phyloP scores from a whole-genome alignment of 2,888 invertebrate species.

The Lithophane leautieri region DNA sequence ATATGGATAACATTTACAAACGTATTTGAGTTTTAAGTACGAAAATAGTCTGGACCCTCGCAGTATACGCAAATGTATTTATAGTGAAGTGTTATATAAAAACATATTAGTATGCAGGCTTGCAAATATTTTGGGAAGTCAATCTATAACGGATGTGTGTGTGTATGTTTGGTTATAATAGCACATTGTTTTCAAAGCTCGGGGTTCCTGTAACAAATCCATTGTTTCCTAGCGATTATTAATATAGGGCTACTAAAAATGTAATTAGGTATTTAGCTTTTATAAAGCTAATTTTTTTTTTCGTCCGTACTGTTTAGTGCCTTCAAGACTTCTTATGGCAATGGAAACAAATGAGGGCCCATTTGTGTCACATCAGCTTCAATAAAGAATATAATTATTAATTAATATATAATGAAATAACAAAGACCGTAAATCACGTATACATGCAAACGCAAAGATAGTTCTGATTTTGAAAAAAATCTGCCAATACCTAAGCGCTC shows the following conservation, averaged over 20 bases:
- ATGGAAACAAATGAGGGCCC: not conserved
- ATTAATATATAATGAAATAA: too few species aligned
- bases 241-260: not conserved
- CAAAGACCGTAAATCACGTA: too few species aligned
- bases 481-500: too few species aligned
- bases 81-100: slow-evolving; percentile 7
- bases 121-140: slow-evolving; percentile 50
- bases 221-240: slow-evolving; percentile 28
- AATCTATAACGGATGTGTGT: slow-evolving; percentile 52
- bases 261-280: not conserved
- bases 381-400: not conserved
- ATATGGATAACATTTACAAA: not conserved
- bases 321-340: not conserved
- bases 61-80: not conserved
- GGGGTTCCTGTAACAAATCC: slow-evolving; percentile 39
- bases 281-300: not conserved
- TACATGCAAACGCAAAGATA: not conserved
- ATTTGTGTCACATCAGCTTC: not conserved
- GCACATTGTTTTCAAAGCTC: slow-evolving; percentile 50
- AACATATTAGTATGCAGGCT: slow-evolving; percentile 40
- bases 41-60: not conserved
- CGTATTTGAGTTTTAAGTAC: slow-evolving; percentile 14
- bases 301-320: not conserved
- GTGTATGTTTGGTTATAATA: slow-evolving; percentile 50
- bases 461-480: not conserved